phyloP scores from a whole-genome alignment of 2,113 vertebrate genomes.

The Forbesichthys agassizii region DNA sequence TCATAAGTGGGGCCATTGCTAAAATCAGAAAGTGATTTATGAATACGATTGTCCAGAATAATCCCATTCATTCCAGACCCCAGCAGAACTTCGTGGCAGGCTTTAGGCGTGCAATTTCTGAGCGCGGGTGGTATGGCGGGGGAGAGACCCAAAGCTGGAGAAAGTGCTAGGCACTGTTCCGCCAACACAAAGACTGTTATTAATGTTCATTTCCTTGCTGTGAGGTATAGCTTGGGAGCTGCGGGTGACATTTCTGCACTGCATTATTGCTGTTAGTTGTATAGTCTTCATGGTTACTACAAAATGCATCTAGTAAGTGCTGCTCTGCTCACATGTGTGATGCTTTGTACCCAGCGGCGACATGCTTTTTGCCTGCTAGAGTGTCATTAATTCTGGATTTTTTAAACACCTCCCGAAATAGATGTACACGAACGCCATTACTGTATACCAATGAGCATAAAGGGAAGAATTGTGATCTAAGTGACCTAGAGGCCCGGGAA shows the following conservation, averaged over 20 bases:
- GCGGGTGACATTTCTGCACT: background rate
- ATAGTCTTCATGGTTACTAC: too few relatives aligned
- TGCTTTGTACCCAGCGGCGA: too few relatives aligned
- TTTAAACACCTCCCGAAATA: too few relatives aligned
- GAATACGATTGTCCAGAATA: conserved; percentile 28
- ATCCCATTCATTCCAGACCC: conserved; percentile 14
- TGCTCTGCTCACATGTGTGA: too few relatives aligned
- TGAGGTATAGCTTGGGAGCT: background rate
- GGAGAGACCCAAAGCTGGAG: background rate
- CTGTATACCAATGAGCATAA: too few relatives aligned
- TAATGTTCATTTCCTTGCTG: background rate
- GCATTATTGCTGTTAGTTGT: background rate
- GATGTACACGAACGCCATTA: too few relatives aligned
- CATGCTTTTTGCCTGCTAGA: too few relatives aligned
- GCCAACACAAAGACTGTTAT: background rate
- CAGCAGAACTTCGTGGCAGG: conserved; percentile 14
- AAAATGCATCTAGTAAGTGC: too few relatives aligned
- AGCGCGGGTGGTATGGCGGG: background rate
- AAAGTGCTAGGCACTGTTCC: background rate
- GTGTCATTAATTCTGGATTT: too few relatives aligned
- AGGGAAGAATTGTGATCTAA: too few relatives aligned
- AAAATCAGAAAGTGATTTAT: conserved; percentile 53
- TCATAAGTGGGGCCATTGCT: conserved; percentile 54
- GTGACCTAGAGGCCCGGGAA: too few relatives aligned
- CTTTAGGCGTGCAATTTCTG: conserved; percentile 4